Evolutionary conservation across 2,888 invertebrate genomes (phyloP), one percentile per base, ranked within the genome.

Genomic region (Periphyllus acericola): DNA sequence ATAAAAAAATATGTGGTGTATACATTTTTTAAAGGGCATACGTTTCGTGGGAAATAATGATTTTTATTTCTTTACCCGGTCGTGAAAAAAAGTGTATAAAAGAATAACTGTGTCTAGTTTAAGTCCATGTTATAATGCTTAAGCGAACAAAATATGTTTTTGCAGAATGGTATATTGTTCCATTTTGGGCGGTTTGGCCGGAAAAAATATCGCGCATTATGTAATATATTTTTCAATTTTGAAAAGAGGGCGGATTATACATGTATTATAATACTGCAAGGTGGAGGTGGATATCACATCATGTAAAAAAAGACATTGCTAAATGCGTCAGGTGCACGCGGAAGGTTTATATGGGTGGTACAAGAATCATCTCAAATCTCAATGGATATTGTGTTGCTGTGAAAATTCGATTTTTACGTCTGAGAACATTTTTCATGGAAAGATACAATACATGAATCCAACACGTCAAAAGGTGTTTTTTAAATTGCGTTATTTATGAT

Each of bases 1-100:
- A 60, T 25, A 60, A 60, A 55, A 60, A 60, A 60, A 60, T n/a
- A n/a, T 60, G 21, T 60, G 25, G 14, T 60, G 60, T 60, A 8
- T 60, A 25, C 9, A 6, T 60, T 78, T 76, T 78, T 36, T 3
- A 36, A 74, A 74, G 60, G 19, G 29, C n/a, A 66, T 60, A 76
- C 36, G 75, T 46, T 84, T 46, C 83, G 75, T 84, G 75, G 83
- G 83, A 84, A 84, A 83, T 34, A 40, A 83, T 32, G 40, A 82
- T 80, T 84, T 76, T 84, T 76, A n/a, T 40, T 76, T 19, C 40
- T 75, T 68, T 68, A 40, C 40, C 19, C 68, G 17, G 36, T 36
- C 32, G 36, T 14, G 17, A 74, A 60, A 83, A 83, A 60, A 40
- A 74, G 25, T 55, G 21, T 29, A 36, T 29, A 29, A 75, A 75